phyloP scores from a whole-genome alignment of 1,140 invertebrate genomes.

The Frieseomelitta varia region DNA sequence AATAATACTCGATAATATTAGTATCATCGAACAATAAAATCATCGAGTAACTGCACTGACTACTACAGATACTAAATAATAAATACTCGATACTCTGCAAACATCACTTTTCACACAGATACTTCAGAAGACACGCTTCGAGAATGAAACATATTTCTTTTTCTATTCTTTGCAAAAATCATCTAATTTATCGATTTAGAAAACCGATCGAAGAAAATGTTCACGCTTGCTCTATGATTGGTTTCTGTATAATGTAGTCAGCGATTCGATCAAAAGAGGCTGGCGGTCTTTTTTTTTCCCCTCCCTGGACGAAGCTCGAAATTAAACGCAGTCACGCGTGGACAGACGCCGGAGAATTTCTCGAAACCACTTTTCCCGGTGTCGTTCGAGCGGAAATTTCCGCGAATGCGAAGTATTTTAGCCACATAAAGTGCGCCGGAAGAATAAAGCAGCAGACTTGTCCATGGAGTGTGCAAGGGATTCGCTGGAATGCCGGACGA shows the following conservation, averaged over 20 bases:
- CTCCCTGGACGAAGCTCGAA: neutral
- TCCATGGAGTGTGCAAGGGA: neutral
- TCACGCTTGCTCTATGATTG: neutral
- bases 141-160: no score
- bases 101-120: no score
- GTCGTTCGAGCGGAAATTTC: conserved; percentile 33
- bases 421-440: conserved; percentile 11
- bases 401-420: conserved; percentile 23
- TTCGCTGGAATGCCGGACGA: conserved; percentile 1
- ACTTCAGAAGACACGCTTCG: no score
- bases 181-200: neutral
- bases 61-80: no score
- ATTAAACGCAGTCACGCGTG: conserved; percentile 39
- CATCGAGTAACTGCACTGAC: no score
- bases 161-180: neutral
- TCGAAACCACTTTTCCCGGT: conserved; percentile 8
- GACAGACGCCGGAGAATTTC: conserved; percentile 12
- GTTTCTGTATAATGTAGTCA: neutral
- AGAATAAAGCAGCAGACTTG: conserved; percentile 16
- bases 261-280: neutral
- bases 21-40: no score
- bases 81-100: no score
- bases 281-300: neutral
- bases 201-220: neutral
- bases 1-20: no score